Evolutionary conservation across 1,140 invertebrate species (phyloP), one percentile per base, ranked within the genome.

Genomic region (Adoxophyes honmai): DNA sequence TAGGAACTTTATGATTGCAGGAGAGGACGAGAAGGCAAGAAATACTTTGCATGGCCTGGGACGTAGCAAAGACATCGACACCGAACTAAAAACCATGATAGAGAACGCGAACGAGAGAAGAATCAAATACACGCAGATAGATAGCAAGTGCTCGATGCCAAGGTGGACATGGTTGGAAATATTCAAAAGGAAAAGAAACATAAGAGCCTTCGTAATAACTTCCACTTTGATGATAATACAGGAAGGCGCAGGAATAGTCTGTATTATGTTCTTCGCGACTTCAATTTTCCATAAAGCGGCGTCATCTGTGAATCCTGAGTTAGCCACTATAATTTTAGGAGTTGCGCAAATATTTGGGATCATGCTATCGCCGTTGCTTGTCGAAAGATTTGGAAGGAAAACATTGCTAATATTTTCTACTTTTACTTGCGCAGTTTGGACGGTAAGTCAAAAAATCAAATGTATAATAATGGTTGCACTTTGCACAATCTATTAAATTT

Each of bases 331-430:
- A 21, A 62, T 73, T 13, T 57, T 80, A 44, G 70, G 70, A 15
- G 51, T 57, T 6, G 89, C 91, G 9, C 90, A 91, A 64, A 79
- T 4, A 55, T 72, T 13, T 81, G 78, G 0, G 81, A 86, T 15
- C 33, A 64, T 4, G 11, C 10, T 80, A 6, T 64, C 83, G 1
- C 66, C 77, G 1, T 53, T 88, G 8, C 66, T 91, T 13, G 89
- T 92, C 52, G 92, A 93, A 62, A 83, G 74, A 48, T 76, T 70
- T 21, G 92, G 92, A 13, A 66, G 91, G 55, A 78, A 83, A 51
- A 73, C 82, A 37, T 70, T 92, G 4, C 67, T 92, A 28, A 28
- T 28, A 28, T 28, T 28, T 28, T 28, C 21, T 28, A 28, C 21
- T 3, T 28, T 6, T 6, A 28, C 21, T 28, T 28, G 21, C 6